Conservation (phyloP, 2,888 invertebrate genomes). For the Pocota personata region DNA sequence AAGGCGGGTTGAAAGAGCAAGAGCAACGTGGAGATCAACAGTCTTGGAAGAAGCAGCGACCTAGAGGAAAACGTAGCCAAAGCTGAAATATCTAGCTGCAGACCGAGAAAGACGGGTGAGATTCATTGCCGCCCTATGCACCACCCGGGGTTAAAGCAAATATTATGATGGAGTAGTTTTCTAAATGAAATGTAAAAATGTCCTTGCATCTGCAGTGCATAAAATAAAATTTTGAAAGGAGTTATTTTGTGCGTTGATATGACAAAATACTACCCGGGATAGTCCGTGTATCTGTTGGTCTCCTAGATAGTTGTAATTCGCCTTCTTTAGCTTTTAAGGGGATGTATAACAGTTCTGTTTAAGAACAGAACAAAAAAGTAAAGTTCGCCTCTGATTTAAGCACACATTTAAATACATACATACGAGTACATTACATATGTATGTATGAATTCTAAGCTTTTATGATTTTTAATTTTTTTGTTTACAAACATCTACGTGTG, state of each 20-base stretch:
- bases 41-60: too few relatives aligned
- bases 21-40: too few relatives aligned
- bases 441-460: constrained; percentile 11
- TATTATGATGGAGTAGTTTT: too few relatives aligned
- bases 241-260: neutral
- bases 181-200: too few relatives aligned
- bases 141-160: too few relatives aligned
- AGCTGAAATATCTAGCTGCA: too few relatives aligned
- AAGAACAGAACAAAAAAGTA: neutral
- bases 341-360: constrained; percentile 16
- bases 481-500: constrained; percentile 29
- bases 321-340: constrained; percentile 19
- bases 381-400: neutral
- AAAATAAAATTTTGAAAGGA: neutral
- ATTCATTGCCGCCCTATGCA: too few relatives aligned
- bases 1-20: too few relatives aligned
- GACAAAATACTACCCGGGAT: constrained; percentile 13
- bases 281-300: constrained; percentile 9
- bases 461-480: constrained; percentile 5
- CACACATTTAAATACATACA: neutral
- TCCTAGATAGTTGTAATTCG: constrained; percentile 9
- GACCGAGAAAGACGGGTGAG: too few relatives aligned
- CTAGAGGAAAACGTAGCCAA: too few relatives aligned
- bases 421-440: too few relatives aligned
- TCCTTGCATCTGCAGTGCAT: neutral